These are phyloP conservation scores for Apodemus sylvaticus DNA, from an alignment of 2,113 vertebrate genomes.

Conservation along the genomic window DNA sequence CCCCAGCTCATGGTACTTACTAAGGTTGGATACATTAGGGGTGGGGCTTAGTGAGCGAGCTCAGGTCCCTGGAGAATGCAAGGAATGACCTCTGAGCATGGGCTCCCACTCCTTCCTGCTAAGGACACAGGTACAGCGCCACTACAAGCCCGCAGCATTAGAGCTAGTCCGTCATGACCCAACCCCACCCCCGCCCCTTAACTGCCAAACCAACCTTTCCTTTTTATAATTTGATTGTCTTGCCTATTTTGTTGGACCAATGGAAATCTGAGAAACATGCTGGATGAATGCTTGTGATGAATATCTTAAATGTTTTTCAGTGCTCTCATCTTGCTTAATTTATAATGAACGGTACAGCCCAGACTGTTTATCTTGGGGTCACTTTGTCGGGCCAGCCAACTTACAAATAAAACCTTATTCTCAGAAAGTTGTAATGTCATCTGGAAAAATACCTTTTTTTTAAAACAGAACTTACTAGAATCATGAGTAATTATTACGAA, in stretches of 20 bases:
- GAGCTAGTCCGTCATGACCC: neutral
- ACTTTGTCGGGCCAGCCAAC: neutral
- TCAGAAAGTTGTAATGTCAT: neutral
- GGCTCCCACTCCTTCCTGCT: neutral
- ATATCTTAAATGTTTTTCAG: neutral
- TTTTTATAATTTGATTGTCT: neutral
- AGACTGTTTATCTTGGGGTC: neutral
- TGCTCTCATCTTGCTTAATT: neutral
- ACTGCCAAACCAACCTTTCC: neutral
- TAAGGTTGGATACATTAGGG: neutral
- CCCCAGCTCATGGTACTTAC: neutral
- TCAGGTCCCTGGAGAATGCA: neutral
- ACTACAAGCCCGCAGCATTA: neutral
- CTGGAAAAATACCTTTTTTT: neutral
- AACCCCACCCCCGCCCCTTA: too few species aligned
- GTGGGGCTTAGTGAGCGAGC: neutral
- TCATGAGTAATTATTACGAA: neutral
- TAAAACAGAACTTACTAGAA: neutral
- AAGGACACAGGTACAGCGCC: fast-evolving
- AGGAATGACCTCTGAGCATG: too few species aligned
- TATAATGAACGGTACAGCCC: neutral
- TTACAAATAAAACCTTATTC: neutral
- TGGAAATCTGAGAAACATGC: neutral
- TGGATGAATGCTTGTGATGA: neutral
- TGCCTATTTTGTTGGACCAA: neutral